Percentiles rank a stretch among this genome's conserved stretches.
phyloP scores from a whole-genome alignment of 2,888 invertebrate genomes.

The Drosophila flavopinicola region DNA sequence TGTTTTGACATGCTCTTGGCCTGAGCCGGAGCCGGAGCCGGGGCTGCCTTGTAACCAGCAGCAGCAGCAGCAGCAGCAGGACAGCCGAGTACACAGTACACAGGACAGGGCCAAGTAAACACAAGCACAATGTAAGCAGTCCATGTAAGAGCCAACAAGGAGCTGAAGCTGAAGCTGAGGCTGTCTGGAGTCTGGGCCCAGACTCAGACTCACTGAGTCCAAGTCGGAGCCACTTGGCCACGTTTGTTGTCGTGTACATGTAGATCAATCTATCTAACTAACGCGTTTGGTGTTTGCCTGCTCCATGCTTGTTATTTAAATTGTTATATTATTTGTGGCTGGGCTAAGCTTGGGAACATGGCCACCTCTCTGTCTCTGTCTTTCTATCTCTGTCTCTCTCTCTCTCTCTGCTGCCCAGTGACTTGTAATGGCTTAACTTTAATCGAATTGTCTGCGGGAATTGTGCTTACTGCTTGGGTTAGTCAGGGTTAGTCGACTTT shows the following conservation, averaged over 20 bases:
- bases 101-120: conserved; percentile 36
- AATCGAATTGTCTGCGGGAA: conserved; percentile 71
- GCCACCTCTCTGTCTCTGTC: conserved; percentile 42
- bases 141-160: conserved; percentile 33
- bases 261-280: conserved; percentile 80
- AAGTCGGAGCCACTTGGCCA: conserved; percentile 43
- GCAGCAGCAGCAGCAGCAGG: too few species aligned
- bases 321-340: conserved; percentile 79
- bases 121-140: conserved; percentile 26
- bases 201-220: neutral
- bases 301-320: conserved; percentile 76
- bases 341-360: conserved; percentile 66
- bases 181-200: neutral
- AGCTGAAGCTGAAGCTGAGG: conserved; percentile 12
- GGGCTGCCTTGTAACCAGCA: conserved; percentile 47
- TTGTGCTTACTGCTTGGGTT: too few species aligned
- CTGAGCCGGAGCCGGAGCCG: too few species aligned
- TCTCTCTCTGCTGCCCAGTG: conserved; percentile 19
- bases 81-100: neutral
- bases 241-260: conserved; percentile 74
- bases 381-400: too few species aligned
- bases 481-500: too few species aligned
- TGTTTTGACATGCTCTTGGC: conserved; percentile 79
- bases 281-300: conserved; percentile 78
- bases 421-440: conserved; percentile 71